Percentiles rank a stretch among this genome's conserved stretches.
phyloP scores from a whole-genome alignment of 92 coral and sea anemone species.

The Isaurus tuberculatus region DNA sequence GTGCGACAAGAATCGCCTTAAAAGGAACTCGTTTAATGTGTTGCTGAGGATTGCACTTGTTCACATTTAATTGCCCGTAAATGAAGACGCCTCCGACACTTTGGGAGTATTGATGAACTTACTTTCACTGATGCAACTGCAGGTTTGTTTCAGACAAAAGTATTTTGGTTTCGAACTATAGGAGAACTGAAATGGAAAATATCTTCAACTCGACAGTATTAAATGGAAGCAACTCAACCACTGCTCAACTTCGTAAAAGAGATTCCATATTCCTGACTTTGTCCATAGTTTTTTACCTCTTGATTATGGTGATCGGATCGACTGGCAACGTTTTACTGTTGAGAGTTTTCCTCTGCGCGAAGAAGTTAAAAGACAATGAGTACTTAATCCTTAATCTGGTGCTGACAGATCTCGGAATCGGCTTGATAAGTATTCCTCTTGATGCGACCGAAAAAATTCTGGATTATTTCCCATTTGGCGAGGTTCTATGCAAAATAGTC shows the following conservation, averaged over 20 bases:
- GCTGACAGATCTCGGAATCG: slow-evolving; percentile 43
- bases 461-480: slow-evolving; percentile 69
- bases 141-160: background rate
- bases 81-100: background rate
- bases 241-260: background rate
- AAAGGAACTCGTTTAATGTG: background rate
- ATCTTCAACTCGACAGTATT: background rate
- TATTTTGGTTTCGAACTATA: background rate
- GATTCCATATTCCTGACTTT: background rate
- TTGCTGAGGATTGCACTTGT: background rate
- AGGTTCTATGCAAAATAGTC: slow-evolving; percentile 62
- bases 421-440: slow-evolving; percentile 71
- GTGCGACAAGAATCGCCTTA: background rate
- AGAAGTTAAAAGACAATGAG: slow-evolving; percentile 56
- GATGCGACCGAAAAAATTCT: slow-evolving; percentile 68
- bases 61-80: background rate
- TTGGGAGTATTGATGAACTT: background rate
- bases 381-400: slow-evolving; percentile 61
- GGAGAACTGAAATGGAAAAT: background rate
- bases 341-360: slow-evolving; percentile 38
- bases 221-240: background rate
- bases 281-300: slow-evolving; percentile 25
- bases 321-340: slow-evolving; percentile 38
- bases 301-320: slow-evolving; percentile 49
- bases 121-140: background rate